Conservation (phyloP, 2,797 vertebrate genomes). For the Triplophysa bombifrons region DNA sequence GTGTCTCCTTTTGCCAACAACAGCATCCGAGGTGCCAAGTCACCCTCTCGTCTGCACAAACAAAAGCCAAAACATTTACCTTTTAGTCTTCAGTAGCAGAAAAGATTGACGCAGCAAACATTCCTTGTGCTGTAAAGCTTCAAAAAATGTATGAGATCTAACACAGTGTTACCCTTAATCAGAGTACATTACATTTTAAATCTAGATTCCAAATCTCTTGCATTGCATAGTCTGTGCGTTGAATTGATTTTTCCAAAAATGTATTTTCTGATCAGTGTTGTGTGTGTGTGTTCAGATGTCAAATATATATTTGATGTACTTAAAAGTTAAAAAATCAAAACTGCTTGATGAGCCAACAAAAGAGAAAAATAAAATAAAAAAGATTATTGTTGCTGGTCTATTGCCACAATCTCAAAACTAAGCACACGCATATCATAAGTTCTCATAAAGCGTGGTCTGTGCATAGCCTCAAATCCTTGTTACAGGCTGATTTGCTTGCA, state of each 20-base stretch:
- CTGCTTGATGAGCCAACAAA: too few relatives aligned
- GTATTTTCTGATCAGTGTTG: too few relatives aligned
- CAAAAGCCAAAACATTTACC: constrained; percentile 46
- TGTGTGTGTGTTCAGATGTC: too few relatives aligned
- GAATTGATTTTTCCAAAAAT: constrained; percentile 1
- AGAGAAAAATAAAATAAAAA: neutral
- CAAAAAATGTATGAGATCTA: neutral
- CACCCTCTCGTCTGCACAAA: constrained; percentile 70
- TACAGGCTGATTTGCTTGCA: constrained; percentile 41
- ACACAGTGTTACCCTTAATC: neutral
- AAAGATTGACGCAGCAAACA: constrained; percentile 33
- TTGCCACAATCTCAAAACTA: neutral
- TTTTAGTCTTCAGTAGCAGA: constrained; percentile 37
- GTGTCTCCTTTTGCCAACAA: constrained; percentile 71
- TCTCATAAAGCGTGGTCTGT: constrained; percentile 11
- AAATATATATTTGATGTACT: too few relatives aligned
- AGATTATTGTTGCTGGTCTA: too few relatives aligned
- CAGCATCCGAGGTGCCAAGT: constrained; percentile 70
- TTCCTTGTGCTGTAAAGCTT: constrained; percentile 33
- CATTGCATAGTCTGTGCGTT: neutral
- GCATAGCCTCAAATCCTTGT: constrained; percentile 4
- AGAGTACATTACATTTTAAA: neutral
- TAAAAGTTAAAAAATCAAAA: too few relatives aligned
- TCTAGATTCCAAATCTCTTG: neutral
- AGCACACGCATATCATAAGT: neutral